Percentiles rank a stretch among this genome's conserved stretches.
Evolutionary conservation across 2,113 vertebrate genomes (phyloP).

Genomic region (Cettia cetti): DNA sequence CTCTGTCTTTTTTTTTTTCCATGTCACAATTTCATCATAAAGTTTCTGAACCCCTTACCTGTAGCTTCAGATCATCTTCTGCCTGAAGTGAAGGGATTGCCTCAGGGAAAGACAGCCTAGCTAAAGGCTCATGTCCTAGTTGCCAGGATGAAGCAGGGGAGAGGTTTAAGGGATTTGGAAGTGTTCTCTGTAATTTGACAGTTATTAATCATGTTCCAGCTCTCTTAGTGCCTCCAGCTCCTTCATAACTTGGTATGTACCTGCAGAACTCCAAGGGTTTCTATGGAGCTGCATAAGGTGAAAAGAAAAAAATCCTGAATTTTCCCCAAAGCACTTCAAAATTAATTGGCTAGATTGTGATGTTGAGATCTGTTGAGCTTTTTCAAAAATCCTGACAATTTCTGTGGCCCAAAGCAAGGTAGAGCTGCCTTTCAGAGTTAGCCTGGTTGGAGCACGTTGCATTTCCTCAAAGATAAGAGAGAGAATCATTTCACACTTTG

Average conservation of each 20-base stretch:
- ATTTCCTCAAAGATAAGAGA: constrained; percentile 6
- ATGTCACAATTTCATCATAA: neutral
- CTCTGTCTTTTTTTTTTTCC: neutral
- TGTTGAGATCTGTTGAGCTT: neutral
- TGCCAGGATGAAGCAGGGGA: neutral
- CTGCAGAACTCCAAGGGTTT: neutral
- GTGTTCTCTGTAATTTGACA: neutral
- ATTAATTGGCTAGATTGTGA: neutral
- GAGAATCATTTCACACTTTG: neutral
- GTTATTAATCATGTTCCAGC: neutral
- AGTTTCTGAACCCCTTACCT: neutral
- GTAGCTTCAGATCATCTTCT: neutral
- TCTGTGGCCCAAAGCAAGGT: neutral
- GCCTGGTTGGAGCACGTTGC: neutral
- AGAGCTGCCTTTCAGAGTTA: neutral
- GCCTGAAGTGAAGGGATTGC: neutral
- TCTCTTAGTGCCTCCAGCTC: neutral
- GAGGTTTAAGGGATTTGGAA: neutral
- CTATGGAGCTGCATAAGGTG: neutral
- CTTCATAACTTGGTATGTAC: neutral
- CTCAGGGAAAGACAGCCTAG: neutral
- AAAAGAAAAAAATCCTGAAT: neutral
- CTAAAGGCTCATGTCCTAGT: neutral
- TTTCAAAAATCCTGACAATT: neutral
- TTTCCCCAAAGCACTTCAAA: neutral